Conservation (phyloP, 2,888 invertebrate species). For the Spilarctia lutea region DNA sequence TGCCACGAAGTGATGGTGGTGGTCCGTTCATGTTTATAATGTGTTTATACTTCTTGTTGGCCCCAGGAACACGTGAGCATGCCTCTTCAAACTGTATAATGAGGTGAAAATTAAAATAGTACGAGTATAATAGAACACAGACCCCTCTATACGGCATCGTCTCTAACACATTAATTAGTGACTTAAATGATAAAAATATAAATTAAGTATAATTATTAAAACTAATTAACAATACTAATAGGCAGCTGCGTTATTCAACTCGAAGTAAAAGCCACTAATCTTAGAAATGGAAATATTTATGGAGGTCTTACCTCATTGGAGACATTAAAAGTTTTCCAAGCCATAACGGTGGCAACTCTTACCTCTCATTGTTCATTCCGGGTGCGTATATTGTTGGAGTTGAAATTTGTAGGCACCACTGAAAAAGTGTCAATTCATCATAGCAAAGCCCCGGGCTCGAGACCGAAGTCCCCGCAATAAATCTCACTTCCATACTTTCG, state of each 20-base stretch:
- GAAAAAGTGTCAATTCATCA: constrained; percentile 87
- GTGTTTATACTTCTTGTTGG: constrained; percentile 76
- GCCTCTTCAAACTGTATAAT: constrained; percentile 63
- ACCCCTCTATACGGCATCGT: constrained; percentile 32
- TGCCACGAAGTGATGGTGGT: constrained; percentile 75
- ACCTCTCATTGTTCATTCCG: constrained; percentile 84
- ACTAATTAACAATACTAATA: constrained; percentile 65
- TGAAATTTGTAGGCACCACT: constrained; percentile 84
- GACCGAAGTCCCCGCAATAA: constrained; percentile 84
- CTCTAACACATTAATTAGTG: constrained; percentile 37
- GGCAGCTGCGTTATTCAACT: constrained; percentile 64
- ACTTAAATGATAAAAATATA: constrained; percentile 40
- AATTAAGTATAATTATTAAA: constrained; percentile 38
- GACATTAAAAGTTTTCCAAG: constrained; percentile 83
- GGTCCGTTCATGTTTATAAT: constrained; percentile 74
- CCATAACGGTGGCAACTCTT: constrained; percentile 77
- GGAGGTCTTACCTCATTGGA: constrained; percentile 80
- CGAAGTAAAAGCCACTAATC: constrained; percentile 77
- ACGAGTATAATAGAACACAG: too few relatives aligned
- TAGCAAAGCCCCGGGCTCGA: constrained; percentile 83
- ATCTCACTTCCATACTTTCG: constrained; percentile 87
- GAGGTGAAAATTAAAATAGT: constrained; percentile 66
- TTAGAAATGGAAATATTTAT: constrained; percentile 79
- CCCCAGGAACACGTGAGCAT: constrained; percentile 64
- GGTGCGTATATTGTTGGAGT: constrained; percentile 83